Conservation (phyloP, 2,888 invertebrate genomes). For the Plagiodera versicolora region DNA sequence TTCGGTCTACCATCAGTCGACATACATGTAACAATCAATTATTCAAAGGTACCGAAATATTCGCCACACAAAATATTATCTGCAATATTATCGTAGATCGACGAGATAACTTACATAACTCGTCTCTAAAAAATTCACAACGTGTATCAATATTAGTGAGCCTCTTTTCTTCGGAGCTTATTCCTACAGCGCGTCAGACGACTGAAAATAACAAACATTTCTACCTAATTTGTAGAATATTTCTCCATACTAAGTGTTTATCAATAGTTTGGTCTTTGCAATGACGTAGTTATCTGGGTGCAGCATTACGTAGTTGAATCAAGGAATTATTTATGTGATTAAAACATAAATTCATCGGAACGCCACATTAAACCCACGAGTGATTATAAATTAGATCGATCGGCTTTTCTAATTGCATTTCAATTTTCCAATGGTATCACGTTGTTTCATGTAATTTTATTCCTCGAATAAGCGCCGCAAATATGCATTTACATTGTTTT, state of each 20-base stretch:
- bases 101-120: not conserved
- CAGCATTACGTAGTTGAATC: conserved; percentile 5
- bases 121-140: not conserved
- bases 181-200: not conserved
- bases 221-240: conserved; percentile 22
- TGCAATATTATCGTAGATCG: not conserved
- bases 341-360: not conserved
- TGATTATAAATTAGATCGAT: not conserved
- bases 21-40: not conserved
- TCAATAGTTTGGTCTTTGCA: conserved; percentile 6
- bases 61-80: not conserved
- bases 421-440: not conserved
- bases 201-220: conserved; percentile 19
- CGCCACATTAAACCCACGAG: not conserved
- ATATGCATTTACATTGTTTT: no score
- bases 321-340: conserved; percentile 4
- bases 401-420: not conserved
- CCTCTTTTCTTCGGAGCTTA: not conserved
- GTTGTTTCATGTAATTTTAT: not conserved
- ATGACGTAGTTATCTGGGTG: conserved; percentile 14
- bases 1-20: not conserved
- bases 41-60: conserved; percentile 1
- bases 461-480: not conserved
- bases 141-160: not conserved
- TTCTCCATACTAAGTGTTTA: conserved; percentile 17